Conservation (phyloP, 1,140 invertebrate species). For the Brachionus asplanchnoidis region DNA sequence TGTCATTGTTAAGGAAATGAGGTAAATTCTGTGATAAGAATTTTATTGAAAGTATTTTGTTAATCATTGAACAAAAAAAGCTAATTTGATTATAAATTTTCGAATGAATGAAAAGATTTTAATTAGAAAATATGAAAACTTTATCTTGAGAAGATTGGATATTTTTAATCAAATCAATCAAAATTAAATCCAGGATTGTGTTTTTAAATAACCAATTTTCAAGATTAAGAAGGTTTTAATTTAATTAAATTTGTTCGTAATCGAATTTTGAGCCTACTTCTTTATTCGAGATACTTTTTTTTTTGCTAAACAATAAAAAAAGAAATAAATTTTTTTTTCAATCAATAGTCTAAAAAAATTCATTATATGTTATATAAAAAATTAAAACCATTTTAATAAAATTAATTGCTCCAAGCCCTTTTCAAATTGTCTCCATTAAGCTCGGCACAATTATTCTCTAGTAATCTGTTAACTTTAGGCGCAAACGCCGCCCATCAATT, state of each 20-base stretch:
- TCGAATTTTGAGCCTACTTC: background rate
- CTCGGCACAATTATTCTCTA: too few relatives aligned
- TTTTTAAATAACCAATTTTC: background rate
- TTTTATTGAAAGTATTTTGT: background rate
- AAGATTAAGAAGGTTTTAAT: background rate
- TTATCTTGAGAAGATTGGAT: background rate
- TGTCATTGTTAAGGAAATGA: conserved; percentile 1
- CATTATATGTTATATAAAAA: too few relatives aligned
- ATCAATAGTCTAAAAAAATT: too few relatives aligned
- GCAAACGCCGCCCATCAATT: too few relatives aligned
- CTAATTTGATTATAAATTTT: background rate
- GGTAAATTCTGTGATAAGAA: background rate
- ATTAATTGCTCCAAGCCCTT: too few relatives aligned
- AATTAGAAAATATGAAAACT: background rate
- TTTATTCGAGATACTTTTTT: background rate
- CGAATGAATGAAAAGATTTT: background rate
- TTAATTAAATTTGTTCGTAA: background rate
- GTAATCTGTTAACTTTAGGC: too few relatives aligned
- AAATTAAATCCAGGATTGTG: background rate
- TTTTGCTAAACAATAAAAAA: background rate
- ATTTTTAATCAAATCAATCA: background rate
- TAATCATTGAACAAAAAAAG: background rate
- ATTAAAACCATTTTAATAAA: too few relatives aligned
- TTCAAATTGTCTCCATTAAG: too few relatives aligned
- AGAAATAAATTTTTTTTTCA: background rate